These are phyloP conservation scores for Ptilonorhynchus violaceus DNA, from an alignment of 2,113 vertebrate species.

Conservation along the genomic window DNA sequence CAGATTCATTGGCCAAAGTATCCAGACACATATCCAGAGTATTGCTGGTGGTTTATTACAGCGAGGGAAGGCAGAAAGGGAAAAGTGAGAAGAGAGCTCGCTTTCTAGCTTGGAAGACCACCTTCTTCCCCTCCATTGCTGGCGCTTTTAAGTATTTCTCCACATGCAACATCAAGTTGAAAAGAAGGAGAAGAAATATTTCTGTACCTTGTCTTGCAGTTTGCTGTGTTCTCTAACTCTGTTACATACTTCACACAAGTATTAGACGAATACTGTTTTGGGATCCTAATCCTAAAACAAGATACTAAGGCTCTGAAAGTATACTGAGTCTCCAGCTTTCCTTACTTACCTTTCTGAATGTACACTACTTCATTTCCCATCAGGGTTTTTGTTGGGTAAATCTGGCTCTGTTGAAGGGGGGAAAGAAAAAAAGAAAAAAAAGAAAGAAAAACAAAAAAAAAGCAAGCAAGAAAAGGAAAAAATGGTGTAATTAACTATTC, in stretches of 20 bases:
- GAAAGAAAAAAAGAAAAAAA: neutral
- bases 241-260: neutral
- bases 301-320: neutral
- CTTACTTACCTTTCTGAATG: neutral
- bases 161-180: neutral
- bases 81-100: neutral
- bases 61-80: neutral
- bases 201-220: neutral
- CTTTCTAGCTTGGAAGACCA: neutral
- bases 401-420: fast-evolving
- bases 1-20: neutral
- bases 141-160: neutral
- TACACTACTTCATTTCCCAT: neutral
- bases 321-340: neutral
- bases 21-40: neutral
- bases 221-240: neutral
- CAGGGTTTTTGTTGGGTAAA: neutral
- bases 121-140: neutral
- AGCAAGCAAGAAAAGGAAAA: too few relatives aligned
- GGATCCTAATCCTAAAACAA: neutral
- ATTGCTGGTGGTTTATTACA: neutral
- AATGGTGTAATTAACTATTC: neutral
- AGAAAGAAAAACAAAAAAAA: too few relatives aligned
- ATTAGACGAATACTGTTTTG: neutral
- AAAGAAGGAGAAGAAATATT: neutral